phyloP scores from a whole-genome alignment of 1,140 invertebrate genomes.

The Pentalonia nigronervosa region DNA sequence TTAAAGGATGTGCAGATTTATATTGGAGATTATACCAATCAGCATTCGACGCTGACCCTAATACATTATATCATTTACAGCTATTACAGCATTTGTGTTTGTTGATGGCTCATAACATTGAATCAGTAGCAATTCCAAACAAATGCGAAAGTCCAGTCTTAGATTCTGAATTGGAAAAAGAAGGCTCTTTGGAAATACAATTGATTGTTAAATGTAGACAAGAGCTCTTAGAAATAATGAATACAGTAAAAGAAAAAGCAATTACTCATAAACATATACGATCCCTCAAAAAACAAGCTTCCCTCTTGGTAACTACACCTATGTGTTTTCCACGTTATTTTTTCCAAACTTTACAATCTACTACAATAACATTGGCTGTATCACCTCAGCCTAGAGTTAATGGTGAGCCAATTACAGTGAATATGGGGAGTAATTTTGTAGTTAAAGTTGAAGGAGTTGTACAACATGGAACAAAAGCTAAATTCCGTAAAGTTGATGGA shows the following conservation, averaged over 20 bases:
- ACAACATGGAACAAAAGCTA: constrained; percentile 72
- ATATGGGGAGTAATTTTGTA: constrained; percentile 79
- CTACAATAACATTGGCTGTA: constrained; percentile 72
- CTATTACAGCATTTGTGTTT: constrained; percentile 80
- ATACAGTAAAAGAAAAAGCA: constrained; percentile 61
- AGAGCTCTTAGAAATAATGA: constrained; percentile 67
- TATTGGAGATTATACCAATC: constrained; percentile 88
- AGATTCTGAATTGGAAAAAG: constrained; percentile 64
- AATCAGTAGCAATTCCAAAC: constrained; percentile 69
- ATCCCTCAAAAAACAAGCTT: constrained; percentile 73
- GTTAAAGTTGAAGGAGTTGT: constrained; percentile 89
- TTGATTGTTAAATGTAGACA: constrained; percentile 67
- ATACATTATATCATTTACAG: constrained; percentile 81
- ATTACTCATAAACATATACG: constrained; percentile 68
- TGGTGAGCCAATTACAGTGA: constrained; percentile 79
- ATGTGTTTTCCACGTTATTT: constrained; percentile 84
- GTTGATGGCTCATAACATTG: constrained; percentile 78
- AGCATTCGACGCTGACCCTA: constrained; percentile 91
- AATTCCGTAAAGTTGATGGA: constrained; percentile 75
- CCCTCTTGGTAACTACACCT: constrained; percentile 72
- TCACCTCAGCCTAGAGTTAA: constrained; percentile 81
- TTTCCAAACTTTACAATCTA: constrained; percentile 87
- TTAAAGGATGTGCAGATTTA: constrained; percentile 76
- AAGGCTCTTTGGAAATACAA: constrained; percentile 66
- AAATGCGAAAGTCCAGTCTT: constrained; percentile 67